A percentile compares a stretch with the other conserved stretches of the same genome.
These are phyloP conservation scores for Steatornis caripensis DNA, from an alignment of 2,113 vertebrate genomes.

Conservation along the genomic window DNA sequence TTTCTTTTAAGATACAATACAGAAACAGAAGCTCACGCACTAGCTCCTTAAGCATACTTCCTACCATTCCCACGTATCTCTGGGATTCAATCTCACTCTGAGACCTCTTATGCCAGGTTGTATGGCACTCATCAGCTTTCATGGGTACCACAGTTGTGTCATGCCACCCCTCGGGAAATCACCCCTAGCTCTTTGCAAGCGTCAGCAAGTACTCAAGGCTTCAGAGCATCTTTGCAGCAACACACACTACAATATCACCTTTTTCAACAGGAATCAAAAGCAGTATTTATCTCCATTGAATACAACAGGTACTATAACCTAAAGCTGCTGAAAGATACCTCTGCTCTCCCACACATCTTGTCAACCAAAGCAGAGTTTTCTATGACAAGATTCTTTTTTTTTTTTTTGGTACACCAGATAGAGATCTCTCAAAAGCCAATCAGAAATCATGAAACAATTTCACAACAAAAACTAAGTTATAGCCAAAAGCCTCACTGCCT, in stretches of 20 bases:
- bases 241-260: background rate
- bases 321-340: background rate
- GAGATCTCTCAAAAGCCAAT: constrained; percentile 45
- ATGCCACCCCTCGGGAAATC: background rate
- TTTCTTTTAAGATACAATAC: background rate
- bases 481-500: constrained; percentile 55
- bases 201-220: background rate
- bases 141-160: background rate
- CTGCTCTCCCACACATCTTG: constrained; percentile 13
- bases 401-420: constrained; percentile 34
- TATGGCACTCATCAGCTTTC: background rate
- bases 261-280: background rate
- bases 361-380: constrained; percentile 33
- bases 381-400: background rate
- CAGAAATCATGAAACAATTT: constrained; percentile 42
- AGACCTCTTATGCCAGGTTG: background rate
- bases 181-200: background rate
- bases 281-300: background rate
- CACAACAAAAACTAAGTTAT: constrained; percentile 54
- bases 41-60: background rate
- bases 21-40: background rate
- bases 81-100: background rate
- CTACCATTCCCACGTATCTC: background rate
- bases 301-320: background rate
- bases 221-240: background rate